A percentile compares a stretch with the other conserved stretches of the same genome.
Evolutionary conservation across 1,140 invertebrate genomes (phyloP).

Genomic region (Drosophila prosaltans): DNA sequence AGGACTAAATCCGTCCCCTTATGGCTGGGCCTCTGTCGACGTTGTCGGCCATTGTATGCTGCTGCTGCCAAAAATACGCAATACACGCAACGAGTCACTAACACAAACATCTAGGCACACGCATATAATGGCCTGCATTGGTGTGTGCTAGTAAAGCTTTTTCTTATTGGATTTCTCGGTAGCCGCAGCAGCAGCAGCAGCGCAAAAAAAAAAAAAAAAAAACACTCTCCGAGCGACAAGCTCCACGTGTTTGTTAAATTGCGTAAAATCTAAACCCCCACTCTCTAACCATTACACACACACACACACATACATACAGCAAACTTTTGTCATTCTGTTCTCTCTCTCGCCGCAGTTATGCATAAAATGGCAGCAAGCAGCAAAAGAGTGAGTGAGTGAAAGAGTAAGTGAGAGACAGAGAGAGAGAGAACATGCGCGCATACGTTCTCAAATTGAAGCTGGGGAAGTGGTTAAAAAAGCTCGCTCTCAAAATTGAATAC

Average conservation of each 20-base stretch:
- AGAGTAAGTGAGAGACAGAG: neutral
- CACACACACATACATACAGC: conserved; percentile 21
- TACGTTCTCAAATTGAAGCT: conserved; percentile 16
- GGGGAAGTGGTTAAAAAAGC: conserved; percentile 47
- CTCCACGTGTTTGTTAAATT: conserved; percentile 77
- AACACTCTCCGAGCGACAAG: conserved; percentile 30
- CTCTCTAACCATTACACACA: neutral
- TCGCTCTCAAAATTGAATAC: conserved; percentile 52
- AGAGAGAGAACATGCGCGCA: conserved; percentile 45
- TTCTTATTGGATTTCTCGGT: conserved; percentile 69
- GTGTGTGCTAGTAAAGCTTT: conserved; percentile 69
- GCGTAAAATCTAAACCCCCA: conserved; percentile 56
- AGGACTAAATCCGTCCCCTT: conserved; percentile 40
- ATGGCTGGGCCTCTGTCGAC: conserved; percentile 33
- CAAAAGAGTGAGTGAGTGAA: conserved; percentile 5
- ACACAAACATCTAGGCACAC: conserved; percentile 21
- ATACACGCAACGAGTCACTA: conserved; percentile 50
- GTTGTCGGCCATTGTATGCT: conserved; percentile 59
- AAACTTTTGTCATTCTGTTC: conserved; percentile 31
- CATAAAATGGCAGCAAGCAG: conserved; percentile 51
- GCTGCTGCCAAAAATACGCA: conserved; percentile 71
- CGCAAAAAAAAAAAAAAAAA: too few species aligned
- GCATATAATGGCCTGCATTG: conserved; percentile 76
- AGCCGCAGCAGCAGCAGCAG: conserved; percentile 44
- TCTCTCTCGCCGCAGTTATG: conserved; percentile 32